Evolutionary conservation across 2,113 vertebrate species (phyloP).

Genomic region (Pontoporia blainvillei): DNA sequence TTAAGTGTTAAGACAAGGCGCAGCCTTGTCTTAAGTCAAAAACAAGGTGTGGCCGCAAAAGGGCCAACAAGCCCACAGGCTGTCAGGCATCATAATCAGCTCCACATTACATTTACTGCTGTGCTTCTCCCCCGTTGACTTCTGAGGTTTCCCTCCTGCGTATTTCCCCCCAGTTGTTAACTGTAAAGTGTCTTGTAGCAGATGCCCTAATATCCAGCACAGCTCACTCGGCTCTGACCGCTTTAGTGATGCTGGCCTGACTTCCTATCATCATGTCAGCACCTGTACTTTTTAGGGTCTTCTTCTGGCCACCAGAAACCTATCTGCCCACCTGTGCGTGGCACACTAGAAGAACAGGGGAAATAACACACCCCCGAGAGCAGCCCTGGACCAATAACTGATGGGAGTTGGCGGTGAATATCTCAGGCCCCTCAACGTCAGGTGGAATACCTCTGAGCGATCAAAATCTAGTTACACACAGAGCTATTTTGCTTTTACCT

Average conservation of each 20-base stretch:
- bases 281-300: background rate
- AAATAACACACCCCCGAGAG: too few relatives aligned
- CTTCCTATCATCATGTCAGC: background rate
- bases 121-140: accelerated
- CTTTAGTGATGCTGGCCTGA: background rate
- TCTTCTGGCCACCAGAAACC: background rate
- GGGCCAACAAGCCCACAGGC: background rate
- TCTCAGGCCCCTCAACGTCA: background rate
- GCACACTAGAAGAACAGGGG: background rate
- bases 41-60: background rate
- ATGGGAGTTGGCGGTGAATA: background rate
- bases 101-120: background rate
- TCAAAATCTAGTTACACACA: background rate
- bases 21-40: background rate
- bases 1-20: background rate
- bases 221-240: background rate
- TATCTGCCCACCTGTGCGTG: background rate
- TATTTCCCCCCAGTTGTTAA: background rate
- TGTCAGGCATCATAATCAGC: too few relatives aligned
- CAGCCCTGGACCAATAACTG: background rate
- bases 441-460: background rate
- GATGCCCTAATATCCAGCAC: accelerated
- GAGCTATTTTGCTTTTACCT: background rate
- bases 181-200: background rate
- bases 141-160: background rate